phyloP scores from a whole-genome alignment of 1,140 invertebrate genomes.

The Drosophila subobscura region DNA sequence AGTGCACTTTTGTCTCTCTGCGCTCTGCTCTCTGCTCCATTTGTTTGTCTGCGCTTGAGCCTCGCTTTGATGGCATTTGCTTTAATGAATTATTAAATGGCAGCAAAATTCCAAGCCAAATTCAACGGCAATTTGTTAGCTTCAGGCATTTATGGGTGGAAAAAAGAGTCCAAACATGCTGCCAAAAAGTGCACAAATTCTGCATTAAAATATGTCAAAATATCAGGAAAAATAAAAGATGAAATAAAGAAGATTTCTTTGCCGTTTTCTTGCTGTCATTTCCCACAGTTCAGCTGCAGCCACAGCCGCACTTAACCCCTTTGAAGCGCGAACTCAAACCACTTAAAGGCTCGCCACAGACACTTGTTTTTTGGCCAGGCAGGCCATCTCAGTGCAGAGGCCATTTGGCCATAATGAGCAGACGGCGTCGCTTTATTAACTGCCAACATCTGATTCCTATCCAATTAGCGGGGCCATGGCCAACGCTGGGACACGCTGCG shows the following conservation, averaged over 20 bases:
- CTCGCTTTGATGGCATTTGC: conserved; percentile 30
- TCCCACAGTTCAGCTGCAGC: too few species aligned
- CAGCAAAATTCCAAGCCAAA: conserved; percentile 20
- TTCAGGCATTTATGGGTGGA: too few species aligned
- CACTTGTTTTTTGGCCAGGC: too few species aligned
- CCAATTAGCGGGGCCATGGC: conserved; percentile 34
- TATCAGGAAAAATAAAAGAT: too few species aligned
- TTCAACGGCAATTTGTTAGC: conserved; percentile 41
- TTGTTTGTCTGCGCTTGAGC: conserved; percentile 35
- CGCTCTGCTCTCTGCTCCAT: conserved; percentile 25
- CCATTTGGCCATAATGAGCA: conserved; percentile 32
- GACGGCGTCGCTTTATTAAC: conserved; percentile 39
- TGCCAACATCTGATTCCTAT: conserved; percentile 56
- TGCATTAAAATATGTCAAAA: too few species aligned
- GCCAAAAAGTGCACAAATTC: too few species aligned
- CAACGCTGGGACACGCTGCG: conserved; percentile 25
- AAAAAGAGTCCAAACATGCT: conserved; percentile 11
- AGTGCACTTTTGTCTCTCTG: conserved; percentile 48
- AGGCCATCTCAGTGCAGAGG: too few species aligned
- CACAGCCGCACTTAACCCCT: too few species aligned
- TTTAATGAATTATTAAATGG: conserved; percentile 53
- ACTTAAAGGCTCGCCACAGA: too few species aligned
- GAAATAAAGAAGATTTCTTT: too few species aligned
- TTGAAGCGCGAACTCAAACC: too few species aligned
- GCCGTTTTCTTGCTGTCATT: too few species aligned